Evolutionary conservation across 2,888 invertebrate genomes (phyloP).

Genomic region (Geotrupes spiniger): DNA sequence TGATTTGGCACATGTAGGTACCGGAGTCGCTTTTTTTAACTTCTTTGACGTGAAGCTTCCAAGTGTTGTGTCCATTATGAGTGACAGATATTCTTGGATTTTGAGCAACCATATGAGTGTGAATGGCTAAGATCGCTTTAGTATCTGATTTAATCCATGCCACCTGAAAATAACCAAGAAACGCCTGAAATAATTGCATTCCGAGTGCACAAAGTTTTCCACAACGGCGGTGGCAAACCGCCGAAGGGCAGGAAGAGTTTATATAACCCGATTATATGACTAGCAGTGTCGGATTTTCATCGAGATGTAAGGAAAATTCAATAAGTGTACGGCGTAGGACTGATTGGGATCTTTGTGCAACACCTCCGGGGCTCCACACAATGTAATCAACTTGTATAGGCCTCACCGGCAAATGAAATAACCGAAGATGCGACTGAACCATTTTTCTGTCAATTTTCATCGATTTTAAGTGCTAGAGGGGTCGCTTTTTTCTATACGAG

Average conservation of each 20-base stretch:
- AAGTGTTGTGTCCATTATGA: conserved; percentile 90
- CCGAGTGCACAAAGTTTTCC: conserved; percentile 34
- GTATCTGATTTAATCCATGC: conserved; percentile 92
- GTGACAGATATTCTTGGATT: conserved; percentile 83
- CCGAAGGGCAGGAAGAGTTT: conserved; percentile 32
- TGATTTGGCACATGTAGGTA: conserved; percentile 93
- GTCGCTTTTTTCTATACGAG: conserved; percentile 7
- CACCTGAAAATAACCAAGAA: conserved; percentile 58
- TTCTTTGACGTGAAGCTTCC: conserved; percentile 87
- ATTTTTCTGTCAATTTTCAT: conserved; percentile 23
- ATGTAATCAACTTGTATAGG: conserved; percentile 49
- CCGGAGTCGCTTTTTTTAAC: conserved; percentile 90
- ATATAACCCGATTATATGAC: conserved; percentile 47
- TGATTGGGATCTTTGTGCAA: conserved; percentile 52
- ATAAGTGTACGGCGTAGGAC: conserved; percentile 50
- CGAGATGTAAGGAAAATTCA: conserved; percentile 49
- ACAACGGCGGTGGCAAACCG: conserved; percentile 29
- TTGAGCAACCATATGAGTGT: conserved; percentile 85
- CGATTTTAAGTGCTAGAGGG: conserved; percentile 8
- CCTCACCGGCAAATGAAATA: conserved; percentile 35
- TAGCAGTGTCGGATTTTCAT: conserved; percentile 42
- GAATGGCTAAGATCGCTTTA: conserved; percentile 84
- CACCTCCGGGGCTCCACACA: conserved; percentile 48
- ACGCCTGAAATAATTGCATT: conserved; percentile 41
- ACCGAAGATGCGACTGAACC: conserved; percentile 29